Conservation (phyloP, 2,888 invertebrate species). For the Dryocosmus kuriphilus region DNA sequence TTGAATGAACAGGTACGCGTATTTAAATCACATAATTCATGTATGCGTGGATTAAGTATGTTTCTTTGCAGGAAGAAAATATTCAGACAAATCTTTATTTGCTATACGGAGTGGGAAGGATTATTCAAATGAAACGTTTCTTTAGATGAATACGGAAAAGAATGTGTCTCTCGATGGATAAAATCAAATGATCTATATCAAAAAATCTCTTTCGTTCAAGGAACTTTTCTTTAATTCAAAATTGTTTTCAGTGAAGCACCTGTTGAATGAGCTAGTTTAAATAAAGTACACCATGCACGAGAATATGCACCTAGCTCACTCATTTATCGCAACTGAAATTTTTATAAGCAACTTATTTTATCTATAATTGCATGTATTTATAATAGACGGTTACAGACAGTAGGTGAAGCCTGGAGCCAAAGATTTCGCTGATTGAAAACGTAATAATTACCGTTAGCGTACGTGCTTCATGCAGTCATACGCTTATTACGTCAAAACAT, state of each 20-base stretch:
- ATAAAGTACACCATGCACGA: background rate
- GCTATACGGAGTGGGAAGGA: too few relatives aligned
- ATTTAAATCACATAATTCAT: too few relatives aligned
- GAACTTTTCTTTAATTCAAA: too few relatives aligned
- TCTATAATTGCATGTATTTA: background rate
- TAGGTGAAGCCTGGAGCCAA: background rate
- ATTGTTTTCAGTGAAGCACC: background rate
- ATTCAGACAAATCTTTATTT: too few relatives aligned
- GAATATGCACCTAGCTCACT: background rate
- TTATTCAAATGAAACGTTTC: too few relatives aligned
- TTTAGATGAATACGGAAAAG: too few relatives aligned
- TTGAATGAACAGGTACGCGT: too few relatives aligned
- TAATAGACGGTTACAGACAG: background rate
- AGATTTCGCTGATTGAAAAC: conserved; percentile 1
- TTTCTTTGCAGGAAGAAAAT: too few relatives aligned
- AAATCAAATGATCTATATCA: too few relatives aligned
- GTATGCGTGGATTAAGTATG: too few relatives aligned
- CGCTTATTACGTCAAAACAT: background rate
- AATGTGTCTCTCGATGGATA: too few relatives aligned
- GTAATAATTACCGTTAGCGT: background rate
- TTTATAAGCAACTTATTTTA: background rate
- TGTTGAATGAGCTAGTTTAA: background rate
- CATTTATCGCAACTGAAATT: background rate
- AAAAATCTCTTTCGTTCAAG: too few relatives aligned
- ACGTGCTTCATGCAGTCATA: background rate